Percentiles rank a stretch among this genome's conserved stretches.
phyloP scores from a whole-genome alignment of 2,113 vertebrate genomes.

The Ardeotis arabs region DNA sequence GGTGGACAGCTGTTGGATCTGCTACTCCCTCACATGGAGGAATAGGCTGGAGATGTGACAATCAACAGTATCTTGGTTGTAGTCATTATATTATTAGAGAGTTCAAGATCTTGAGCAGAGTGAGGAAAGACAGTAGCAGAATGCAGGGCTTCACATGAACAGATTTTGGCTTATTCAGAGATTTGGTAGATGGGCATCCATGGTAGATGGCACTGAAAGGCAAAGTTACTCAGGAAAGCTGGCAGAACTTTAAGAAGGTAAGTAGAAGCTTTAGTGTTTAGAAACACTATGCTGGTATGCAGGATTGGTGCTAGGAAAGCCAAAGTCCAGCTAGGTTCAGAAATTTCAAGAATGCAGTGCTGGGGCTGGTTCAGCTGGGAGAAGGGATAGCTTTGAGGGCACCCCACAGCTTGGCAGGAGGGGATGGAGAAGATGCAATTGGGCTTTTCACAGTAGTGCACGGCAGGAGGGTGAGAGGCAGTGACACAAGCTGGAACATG shows the following conservation, averaged over 20 bases:
- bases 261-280: not conserved
- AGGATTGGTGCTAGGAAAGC: not conserved
- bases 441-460: accelerated
- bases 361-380: not conserved
- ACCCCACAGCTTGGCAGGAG: accelerated
- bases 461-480: not conserved
- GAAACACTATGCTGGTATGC: not conserved
- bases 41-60: not conserved
- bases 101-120: not conserved
- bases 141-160: not conserved
- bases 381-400: accelerated
- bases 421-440: not conserved
- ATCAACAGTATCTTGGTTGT: not conserved
- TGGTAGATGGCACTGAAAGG: not conserved
- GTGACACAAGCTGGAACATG: accelerated
- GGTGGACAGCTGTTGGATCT: not conserved
- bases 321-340: not conserved
- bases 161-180: not conserved
- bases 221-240: not conserved
- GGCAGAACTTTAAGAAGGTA: not conserved
- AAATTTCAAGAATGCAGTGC: not conserved
- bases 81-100: not conserved
- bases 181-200: not conserved
- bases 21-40: not conserved
- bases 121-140: not conserved